phyloP scores from a whole-genome alignment of 2,888 invertebrate species.

The Bedellia somnulentella region DNA sequence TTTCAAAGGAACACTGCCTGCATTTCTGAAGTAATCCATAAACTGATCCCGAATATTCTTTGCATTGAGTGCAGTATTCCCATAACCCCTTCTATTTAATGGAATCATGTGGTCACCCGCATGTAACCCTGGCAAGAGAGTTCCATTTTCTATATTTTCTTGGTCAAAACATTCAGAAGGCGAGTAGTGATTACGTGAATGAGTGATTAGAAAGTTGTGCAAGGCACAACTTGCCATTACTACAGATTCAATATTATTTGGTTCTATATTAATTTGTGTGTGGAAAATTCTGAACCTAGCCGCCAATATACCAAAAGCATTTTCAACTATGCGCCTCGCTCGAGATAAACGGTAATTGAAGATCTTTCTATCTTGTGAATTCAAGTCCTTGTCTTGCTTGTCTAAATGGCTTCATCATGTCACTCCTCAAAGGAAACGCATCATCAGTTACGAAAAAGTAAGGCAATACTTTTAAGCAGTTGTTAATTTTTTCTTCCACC shows the following conservation, averaged over 20 bases:
- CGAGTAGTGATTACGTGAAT: neutral
- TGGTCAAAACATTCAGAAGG: neutral
- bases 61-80: no score
- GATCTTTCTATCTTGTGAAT: neutral
- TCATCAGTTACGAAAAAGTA: neutral
- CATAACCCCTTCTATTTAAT: no score
- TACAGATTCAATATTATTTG: neutral
- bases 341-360: slow-evolving; percentile 1
- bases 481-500: no score
- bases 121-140: no score
- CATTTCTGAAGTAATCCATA: no score
- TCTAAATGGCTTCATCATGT: slow-evolving; percentile 1
- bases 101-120: no score
- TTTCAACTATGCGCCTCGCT: neutral
- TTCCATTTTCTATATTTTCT: no score
- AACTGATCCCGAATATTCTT: no score
- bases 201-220: neutral
- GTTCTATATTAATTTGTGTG: neutral
- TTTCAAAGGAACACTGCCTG: no score
- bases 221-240: neutral
- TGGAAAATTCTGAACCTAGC: neutral
- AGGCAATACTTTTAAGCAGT: no score
- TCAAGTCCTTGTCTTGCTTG: neutral
- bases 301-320: slow-evolving; percentile 1
- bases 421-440: neutral